These are phyloP conservation scores for Hyalella azteca DNA, from an alignment of 2,888 invertebrate genomes.

Conservation along the genomic window DNA sequence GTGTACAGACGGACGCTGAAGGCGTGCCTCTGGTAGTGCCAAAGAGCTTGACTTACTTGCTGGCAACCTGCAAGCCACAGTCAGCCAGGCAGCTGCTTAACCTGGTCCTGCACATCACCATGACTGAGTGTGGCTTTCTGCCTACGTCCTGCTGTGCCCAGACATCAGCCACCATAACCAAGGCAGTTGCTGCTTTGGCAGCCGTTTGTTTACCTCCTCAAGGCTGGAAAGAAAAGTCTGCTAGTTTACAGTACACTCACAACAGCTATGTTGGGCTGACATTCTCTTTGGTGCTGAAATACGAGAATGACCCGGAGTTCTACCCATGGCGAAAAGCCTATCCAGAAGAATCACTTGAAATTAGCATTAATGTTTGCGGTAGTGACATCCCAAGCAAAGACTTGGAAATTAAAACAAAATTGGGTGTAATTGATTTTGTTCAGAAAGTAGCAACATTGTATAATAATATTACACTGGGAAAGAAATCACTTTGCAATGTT, in stretches of 20 bases:
- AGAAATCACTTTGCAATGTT: slow-evolving; percentile 37
- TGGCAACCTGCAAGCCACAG: slow-evolving; percentile 14
- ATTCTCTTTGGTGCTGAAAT: slow-evolving; percentile 49
- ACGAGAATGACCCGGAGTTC: slow-evolving; percentile 48
- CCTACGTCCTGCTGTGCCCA: neutral
- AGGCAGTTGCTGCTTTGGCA: no score
- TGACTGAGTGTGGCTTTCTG: slow-evolving; percentile 52
- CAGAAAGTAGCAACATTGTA: neutral
- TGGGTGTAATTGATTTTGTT: no score
- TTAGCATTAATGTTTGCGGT: slow-evolving; percentile 41
- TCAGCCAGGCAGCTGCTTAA: slow-evolving; percentile 46
- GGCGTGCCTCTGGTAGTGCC: no score
- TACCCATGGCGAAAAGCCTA: slow-evolving; percentile 49
- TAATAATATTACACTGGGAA: neutral
- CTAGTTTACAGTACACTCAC: slow-evolving; percentile 47
- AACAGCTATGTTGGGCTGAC: slow-evolving; percentile 38
- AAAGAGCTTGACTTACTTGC: neutral
- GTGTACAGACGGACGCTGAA: no score
- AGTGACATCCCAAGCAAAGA: no score
- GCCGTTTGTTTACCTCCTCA: slow-evolving; percentile 29
- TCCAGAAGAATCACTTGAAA: slow-evolving; percentile 48
- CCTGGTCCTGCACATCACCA: slow-evolving; percentile 50
- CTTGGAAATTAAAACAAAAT: no score
- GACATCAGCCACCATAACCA: neutral
- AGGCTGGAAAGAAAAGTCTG: slow-evolving; percentile 47